Evolutionary conservation across 2,113 vertebrate species (phyloP), one percentile per base, ranked within the genome.

Genomic region (Shinisaurus crocodilurus): DNA sequence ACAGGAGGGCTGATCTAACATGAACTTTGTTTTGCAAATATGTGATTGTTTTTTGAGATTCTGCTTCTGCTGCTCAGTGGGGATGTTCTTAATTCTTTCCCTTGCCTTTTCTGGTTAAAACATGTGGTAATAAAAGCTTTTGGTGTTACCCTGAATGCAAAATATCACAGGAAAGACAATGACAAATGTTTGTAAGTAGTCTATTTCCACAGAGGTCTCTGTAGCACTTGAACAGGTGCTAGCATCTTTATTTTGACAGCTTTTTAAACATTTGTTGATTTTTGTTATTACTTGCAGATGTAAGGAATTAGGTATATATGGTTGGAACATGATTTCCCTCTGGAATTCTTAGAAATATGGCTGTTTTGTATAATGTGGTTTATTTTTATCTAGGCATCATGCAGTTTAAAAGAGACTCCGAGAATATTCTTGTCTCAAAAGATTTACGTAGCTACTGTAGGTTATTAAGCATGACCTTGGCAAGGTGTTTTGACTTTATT

Each of bases 241-340:
- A 85, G 29, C 23, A 72, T 81, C 6, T 45, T 80, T 88, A 32
- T 70, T n/a, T n/a, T 85, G 63, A 85, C 37, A 85, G 63, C 2
- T 88, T 85, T 88, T 88, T 80, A 63, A 85, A 9, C 1, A 25
- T 87, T 91, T 76, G 40, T 88, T 83, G 34, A 16, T 88, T 87
- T 40, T 88, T 45, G 5, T 90, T 87, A 87, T 88, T 76, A 83
- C 25, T 50, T 88, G 79, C 18, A 50, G 43, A 40, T 25, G 79
- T 76, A 82, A 75, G 27, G 27, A 48, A 34, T n/a, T n/a, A n/a
- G n/a, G 54, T 54, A 67, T 70, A 72, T 76, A 57, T 43, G 27
- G 13, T 37, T 85, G 34, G 75, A 88, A 60, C 57, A 6, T 84
- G 50, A 5, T 80, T 50, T 80, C 32, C 75, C 16, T 72, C 32